Conservation (phyloP, 30 jellyfish, hydroid and myxozoan species). For the Hydractinia symbiolongicarpus region DNA sequence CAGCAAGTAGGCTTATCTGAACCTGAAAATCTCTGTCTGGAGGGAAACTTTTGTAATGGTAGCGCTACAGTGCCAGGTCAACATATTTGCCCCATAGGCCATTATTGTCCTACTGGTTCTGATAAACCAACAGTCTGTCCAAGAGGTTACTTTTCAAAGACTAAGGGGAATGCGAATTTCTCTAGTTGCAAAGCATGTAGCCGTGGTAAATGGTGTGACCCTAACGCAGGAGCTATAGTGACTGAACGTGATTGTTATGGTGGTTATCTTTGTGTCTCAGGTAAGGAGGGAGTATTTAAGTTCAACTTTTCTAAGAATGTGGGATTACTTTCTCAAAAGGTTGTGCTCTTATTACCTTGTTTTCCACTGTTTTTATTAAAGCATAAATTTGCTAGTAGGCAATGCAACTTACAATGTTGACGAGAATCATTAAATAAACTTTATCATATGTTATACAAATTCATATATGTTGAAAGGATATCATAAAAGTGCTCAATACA, state of each 20-base stretch:
- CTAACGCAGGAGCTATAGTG: conserved; percentile 85
- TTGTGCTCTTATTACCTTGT: not conserved
- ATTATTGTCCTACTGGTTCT: conserved; percentile 79
- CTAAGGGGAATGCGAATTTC: conserved; percentile 44
- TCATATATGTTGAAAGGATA: too few species aligned
- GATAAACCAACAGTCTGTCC: conserved; percentile 80
- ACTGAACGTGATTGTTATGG: conserved; percentile 71
- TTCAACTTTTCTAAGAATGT: not conserved
- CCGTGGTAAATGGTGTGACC: conserved; percentile 96
- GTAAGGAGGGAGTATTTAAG: conserved; percentile 21
- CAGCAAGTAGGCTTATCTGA: conserved; percentile 66
- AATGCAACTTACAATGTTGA: too few species aligned
- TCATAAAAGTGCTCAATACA: too few species aligned
- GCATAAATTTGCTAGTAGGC: too few species aligned
- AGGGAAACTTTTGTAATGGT: conserved; percentile 92
- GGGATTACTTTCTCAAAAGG: not conserved
- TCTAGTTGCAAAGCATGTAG: conserved; percentile 88
- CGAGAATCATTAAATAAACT: too few species aligned
- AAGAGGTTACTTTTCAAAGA: conserved; percentile 72
- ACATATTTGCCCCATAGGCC: conserved; percentile 79
- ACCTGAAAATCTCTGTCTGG: conserved; percentile 86
- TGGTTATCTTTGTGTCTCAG: conserved; percentile 79
- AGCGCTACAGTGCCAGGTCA: conserved; percentile 58
- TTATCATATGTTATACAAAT: too few species aligned
- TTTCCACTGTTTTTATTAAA: not conserved